Base-by-base conservation (phyloP, 2,797 vertebrate genomes). In the Margarornis squamiger region DNA sequence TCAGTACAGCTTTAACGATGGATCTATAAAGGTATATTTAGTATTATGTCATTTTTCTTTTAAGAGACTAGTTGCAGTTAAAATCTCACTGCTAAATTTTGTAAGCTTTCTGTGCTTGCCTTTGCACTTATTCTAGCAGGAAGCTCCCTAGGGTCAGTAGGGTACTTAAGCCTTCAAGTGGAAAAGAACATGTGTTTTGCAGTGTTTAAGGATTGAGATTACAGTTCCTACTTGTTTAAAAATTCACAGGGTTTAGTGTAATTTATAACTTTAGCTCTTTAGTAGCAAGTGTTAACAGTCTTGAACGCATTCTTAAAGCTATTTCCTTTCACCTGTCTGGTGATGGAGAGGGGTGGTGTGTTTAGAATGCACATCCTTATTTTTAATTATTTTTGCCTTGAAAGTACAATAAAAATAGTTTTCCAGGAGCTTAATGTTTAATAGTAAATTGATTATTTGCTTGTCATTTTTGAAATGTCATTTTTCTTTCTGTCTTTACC, bases 101-200 rank as follows among this genome's bases (percentile, higher is more conserved):
- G 14, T 48, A 45, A 66, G 27, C 70, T 30, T 90, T 74, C 43
- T 73, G 3, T 49, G 57, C 61, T 87, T 87, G 30, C 43, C 45
- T 80, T 72, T 88, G 48, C 7, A 5, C 32, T 63, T 79, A 24
- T 12, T 49, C 65, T 65, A 5, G 38, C 90, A 66, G 58, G 68
- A 89, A 90, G 24, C 61, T 93, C 49, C 81, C 74, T 34, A 5
- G 49, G 80, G 84, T 91, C 68, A 86, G 67, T 54, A 83, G 75
- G 77, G 61, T 72, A 78, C 85, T 94, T 94, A 72, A 92, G 72
- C 92, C 92, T 88, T 95, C 81, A 92, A 88, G 81, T 90, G 87
- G 93, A 94, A 93, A 92, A 95, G 92, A 95, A 86, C 81, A 82
- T 39, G 84, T 92, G 85, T 95, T 96, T 87, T 93, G 67, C 65